Evolutionary conservation across 2,888 invertebrate species (phyloP), one percentile per base, ranked within the genome.

Genomic region (Neoscelio sp.): DNA sequence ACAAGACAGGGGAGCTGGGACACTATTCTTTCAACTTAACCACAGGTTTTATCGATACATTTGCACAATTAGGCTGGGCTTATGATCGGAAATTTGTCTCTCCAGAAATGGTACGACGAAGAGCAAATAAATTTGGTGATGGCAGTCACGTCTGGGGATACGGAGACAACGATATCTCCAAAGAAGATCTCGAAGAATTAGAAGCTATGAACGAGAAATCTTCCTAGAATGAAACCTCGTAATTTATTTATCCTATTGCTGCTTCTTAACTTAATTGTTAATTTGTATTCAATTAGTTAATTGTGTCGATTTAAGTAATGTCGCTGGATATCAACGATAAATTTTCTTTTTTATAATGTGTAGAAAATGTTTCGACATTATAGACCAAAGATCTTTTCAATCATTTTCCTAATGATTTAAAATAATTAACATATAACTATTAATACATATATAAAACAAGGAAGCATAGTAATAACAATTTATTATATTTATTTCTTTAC

Each of bases 11-110:
- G 84, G 93, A 92, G 90, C 91, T 94, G 15, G 95, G 95, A 0
- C 90, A 92, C 58, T 91, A 94, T 68, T 90, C 91, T 8, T 89
- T 92, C 64, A 98, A 98, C 88, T 88, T 95, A 0, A 96, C 97
- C 0, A 96, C 97, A 0, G 92, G 92, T 0, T 95, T 97, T 83
- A 96, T 98, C 79, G 95, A 98, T 87, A 90, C 93, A 2, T 96
- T 95, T 87, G 95, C 96, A 0, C 92, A 91, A 82, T 87, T 97
- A 18, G 97, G 97, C 42, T 95, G 95, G 94, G 97, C 96, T 0
- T 96, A 95, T 87, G 96, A 96, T 87, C 91, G 95, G 91, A 93
- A 95, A 87, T 92, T 90, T n/a, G 94, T 93, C 0, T 93, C 93
- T 0, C 87, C 91, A 0, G 90, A 91, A 70, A 93, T 93, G 93